Evolutionary conservation across 2,888 invertebrate genomes (phyloP), one percentile per base, ranked within the genome.

Genomic region (Leptinotarsa rubiginosa): DNA sequence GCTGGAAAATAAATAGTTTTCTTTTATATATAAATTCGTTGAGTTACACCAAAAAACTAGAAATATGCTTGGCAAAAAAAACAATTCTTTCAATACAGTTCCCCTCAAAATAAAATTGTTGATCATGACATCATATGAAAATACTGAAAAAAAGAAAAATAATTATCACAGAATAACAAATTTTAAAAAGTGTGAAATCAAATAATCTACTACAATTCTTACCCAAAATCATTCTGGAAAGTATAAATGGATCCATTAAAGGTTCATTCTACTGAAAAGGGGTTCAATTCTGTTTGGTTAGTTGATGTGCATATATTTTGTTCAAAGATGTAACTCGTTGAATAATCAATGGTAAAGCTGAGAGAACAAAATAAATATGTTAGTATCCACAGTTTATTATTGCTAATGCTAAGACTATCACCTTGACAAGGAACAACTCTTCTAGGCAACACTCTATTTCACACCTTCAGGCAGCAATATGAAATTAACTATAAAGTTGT

Each of bases 401-500:
- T 80, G 81, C 82, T 82, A 81, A 82, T 76, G 72, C 75, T 75
- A 75, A 72, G 41, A 76, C 76, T 75, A 75, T 74, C 70, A 77
- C 73, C 70, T 76, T 77, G 78, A 79, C 79, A 77, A 76, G 77
- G 77, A 80, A 81, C 81, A 80, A 78, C 77, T 78, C 76, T 74
- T 78, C 79, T 81, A 81, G 77, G 80, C 80, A 72, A 81, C 80
- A 80, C 70, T 77, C 75, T 81, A 81, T 75, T 59, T 62, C 67
- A 76, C 77, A 77, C 56, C 41, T 70, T 75, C 72, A 79, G 79
- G 80, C 80, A 75, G 77, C 79, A 74, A 69, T 69, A 71, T 70
- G 47, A 69, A 56, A 56, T 16, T 59, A 65, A 73, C 62, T 69
- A 31, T 50, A 68, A 52, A 49, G 31, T 69, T 47, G 41, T 69